Evolutionary conservation across 1,140 invertebrate species (phyloP).

Genomic region (Chlorops oryzae): DNA sequence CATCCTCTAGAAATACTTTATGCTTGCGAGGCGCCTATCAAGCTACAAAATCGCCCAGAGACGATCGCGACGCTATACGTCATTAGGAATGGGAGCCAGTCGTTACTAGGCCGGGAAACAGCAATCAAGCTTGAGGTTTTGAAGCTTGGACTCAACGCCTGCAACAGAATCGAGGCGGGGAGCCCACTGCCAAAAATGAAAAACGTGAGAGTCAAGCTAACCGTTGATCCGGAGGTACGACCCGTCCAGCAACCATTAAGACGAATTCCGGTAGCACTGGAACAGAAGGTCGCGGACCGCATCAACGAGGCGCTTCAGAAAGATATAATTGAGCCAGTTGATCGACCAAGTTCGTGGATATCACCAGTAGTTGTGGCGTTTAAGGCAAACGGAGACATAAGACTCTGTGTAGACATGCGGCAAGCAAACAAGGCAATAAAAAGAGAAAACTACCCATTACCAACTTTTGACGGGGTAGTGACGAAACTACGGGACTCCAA

Average conservation of each 20-base stretch:
- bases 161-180: too few species aligned
- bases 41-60: not conserved
- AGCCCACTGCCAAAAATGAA: not conserved
- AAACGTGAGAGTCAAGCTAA: too few species aligned
- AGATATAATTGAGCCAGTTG: too few species aligned
- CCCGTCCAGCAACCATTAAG: too few species aligned
- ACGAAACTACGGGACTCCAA: not conserved
- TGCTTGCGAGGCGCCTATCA: not conserved
- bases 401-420: constrained; percentile 1
- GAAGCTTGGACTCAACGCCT: too few species aligned
- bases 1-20: too few species aligned
- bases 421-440: not conserved
- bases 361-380: not conserved
- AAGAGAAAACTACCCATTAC: not conserved
- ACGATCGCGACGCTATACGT: not conserved
- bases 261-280: constrained; percentile 7
- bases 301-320: not conserved
- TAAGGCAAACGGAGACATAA: not conserved
- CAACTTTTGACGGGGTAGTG: not conserved
- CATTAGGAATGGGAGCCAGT: not conserved
- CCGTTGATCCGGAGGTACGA: too few species aligned
- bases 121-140: not conserved
- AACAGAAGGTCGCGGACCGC: not conserved
- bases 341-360: not conserved
- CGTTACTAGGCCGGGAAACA: not conserved